A percentile compares a stretch with the other conserved stretches of the same genome.
Evolutionary conservation across 2,113 vertebrate genomes (phyloP).

Genomic region (Dipodomys stephensi): DNA sequence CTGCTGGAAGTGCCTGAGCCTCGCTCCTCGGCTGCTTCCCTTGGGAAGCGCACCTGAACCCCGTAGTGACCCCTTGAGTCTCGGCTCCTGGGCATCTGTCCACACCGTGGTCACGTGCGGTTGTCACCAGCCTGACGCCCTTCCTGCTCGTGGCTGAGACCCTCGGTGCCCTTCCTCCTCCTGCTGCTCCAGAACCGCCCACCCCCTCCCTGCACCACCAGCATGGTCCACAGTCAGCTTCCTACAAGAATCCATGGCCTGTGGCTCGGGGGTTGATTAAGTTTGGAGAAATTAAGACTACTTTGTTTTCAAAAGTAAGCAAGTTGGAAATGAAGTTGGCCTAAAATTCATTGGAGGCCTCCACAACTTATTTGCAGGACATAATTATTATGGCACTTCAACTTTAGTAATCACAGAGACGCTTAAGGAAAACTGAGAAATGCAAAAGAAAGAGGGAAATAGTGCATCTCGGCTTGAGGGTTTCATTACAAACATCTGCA

Average conservation of each 20-base stretch:
- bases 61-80: neutral
- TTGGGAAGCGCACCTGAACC: neutral
- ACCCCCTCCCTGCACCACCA: accelerated
- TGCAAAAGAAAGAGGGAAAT: conserved; percentile 15
- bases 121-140: neutral
- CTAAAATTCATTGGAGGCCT: conserved; percentile 62
- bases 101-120: too few relatives aligned
- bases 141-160: accelerated
- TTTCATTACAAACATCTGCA: neutral
- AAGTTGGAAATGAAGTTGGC: conserved; percentile 67
- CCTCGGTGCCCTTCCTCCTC: neutral
- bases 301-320: conserved; percentile 54
- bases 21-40: neutral
- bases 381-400: conserved; percentile 56
- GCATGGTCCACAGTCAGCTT: neutral
- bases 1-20: neutral
- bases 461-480: conserved; percentile 28
- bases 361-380: conserved; percentile 63
- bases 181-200: accelerated
- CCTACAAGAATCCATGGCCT: neutral
- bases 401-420: conserved; percentile 56
- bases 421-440: conserved; percentile 36
- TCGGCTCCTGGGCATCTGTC: neutral
- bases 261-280: conserved; percentile 31
- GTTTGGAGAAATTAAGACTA: conserved; percentile 43